A percentile compares a stretch with the other conserved stretches of the same genome.
Conservation (phyloP, 2,113 vertebrate species). For the Myotis lucifugus region DNA sequence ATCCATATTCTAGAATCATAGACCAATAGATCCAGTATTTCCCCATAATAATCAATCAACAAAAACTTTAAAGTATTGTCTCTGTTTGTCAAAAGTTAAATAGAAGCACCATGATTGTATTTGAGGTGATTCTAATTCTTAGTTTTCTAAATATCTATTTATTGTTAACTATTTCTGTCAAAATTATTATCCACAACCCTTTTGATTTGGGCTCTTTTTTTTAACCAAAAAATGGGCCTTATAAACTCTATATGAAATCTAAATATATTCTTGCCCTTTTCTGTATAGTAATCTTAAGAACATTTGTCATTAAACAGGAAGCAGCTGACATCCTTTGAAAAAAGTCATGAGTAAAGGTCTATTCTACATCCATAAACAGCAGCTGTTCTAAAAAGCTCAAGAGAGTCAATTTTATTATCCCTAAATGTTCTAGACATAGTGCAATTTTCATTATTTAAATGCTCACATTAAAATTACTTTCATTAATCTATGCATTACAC, state of each 20-base stretch:
- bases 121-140: not conserved
- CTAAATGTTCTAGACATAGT: not conserved
- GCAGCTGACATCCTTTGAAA: not conserved
- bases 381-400: not conserved
- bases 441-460: conserved; percentile 7
- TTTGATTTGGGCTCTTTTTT: not conserved
- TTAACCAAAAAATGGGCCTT: not conserved
- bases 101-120: not conserved
- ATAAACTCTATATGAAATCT: not conserved
- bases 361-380: not conserved
- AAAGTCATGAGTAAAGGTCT: not conserved
- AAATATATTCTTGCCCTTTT: not conserved
- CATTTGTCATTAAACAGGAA: conserved; percentile 23
- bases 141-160: conserved; percentile 11
- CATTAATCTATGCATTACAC: not conserved
- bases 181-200: not conserved
- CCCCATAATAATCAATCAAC: not conserved
- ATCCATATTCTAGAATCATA: not conserved
- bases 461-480: not conserved
- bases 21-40: not conserved
- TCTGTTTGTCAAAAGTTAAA: not conserved
- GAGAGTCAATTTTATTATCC: not conserved
- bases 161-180: not conserved
- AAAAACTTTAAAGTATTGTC: not conserved
- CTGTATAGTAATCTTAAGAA: not conserved